Base-by-base conservation (phyloP, 2,888 invertebrate species). In the Xanthorhoe spadicearia region DNA sequence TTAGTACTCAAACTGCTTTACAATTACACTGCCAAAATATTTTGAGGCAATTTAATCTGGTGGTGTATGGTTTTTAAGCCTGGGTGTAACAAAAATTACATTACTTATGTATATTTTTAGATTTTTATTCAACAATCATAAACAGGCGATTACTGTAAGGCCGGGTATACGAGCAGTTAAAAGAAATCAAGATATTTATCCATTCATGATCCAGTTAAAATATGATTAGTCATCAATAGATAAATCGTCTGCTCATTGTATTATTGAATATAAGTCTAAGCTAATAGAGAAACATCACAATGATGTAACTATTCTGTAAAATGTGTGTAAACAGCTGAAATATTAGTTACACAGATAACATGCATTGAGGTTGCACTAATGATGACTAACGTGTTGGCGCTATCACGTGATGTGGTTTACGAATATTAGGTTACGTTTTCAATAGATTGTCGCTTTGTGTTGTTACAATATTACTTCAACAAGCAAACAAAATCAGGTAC, bases 301-400 rank as follows among this genome's bases (percentile, higher is more conserved):
- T 55, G 53, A 56, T 56, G 55, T 51, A 56, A 56, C 15, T 56
- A 2, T 51, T 53, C 48, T 53, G 58, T 58, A 59, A 53, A 52
- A 49, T 54, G 57, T 46, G 18, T 53, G 23, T 43, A 28, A 50
- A 58, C 51, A 77, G 73, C 64, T 77, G 74, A 73, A 69, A 73
- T 68, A 52, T 69, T 69, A 68, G 63, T 75, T 60, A 69, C 68
- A 74, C 61, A 66, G 69, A 72, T 76, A 79, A 77, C 63, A 68
- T 23, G 60, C 61, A 70, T 74, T 74, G 66, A 62, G 62, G 71
- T 71, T 79, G 77, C 78, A 81, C 76, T 70, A 77, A 69, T 80
- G 75, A 75, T 74, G 68, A 76, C 62, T 69, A 76, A 79, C 72
- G 67, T 69, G 76, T 72, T 76, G 69, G 71, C 74, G 79, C 80